phyloP scores from a whole-genome alignment of 2,113 vertebrate species.

The Macroglossus sobrinus region DNA sequence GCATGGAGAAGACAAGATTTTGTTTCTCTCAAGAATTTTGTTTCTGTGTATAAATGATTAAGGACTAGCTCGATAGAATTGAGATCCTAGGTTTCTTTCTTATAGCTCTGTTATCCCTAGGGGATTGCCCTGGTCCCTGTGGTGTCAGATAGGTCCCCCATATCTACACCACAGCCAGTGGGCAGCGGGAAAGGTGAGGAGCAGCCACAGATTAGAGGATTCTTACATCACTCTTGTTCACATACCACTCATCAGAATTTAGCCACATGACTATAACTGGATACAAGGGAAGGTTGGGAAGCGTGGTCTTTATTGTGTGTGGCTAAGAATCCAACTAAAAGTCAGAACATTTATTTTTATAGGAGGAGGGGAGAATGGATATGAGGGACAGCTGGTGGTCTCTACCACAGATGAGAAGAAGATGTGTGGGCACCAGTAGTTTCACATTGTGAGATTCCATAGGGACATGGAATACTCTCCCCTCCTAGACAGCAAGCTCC shows the following conservation, averaged over 20 bases:
- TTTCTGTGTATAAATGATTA: not conserved
- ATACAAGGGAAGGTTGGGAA: not conserved
- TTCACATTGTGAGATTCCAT: not conserved
- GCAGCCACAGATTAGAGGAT: not conserved
- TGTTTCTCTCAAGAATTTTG: not conserved
- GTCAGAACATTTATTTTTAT: not conserved
- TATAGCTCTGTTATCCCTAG: not conserved
- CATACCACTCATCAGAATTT: not conserved
- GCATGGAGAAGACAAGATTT: not conserved
- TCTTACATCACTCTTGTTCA: not conserved
- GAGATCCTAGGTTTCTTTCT: not conserved
- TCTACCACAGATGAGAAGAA: not conserved
- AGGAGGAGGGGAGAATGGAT: not conserved
- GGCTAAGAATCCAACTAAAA: not conserved
- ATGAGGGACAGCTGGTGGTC: not conserved
- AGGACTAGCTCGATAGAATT: not conserved
- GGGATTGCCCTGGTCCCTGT: too few species aligned
- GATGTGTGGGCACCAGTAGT: not conserved
- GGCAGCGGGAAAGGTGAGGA: not conserved
- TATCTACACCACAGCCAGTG: not conserved
- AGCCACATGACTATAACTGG: not conserved
- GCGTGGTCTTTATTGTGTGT: not conserved
- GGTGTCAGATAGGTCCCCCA: not conserved
- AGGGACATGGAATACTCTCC: not conserved
- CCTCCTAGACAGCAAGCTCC: not conserved